phyloP scores from a whole-genome alignment of 1,140 invertebrate genomes.

The Zaprionus ghesquierei region DNA sequence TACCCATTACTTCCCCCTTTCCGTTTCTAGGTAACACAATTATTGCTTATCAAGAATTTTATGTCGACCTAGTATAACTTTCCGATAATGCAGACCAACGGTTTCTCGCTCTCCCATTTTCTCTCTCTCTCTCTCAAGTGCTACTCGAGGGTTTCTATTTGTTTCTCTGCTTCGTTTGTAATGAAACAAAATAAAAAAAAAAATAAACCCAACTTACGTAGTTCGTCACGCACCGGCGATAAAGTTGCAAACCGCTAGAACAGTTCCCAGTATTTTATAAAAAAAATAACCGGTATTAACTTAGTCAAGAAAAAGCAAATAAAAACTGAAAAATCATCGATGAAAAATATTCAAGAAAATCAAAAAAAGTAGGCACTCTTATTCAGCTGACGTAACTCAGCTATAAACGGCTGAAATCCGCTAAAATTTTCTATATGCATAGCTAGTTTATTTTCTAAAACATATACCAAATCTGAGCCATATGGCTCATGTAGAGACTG shows the following conservation, averaged over 20 bases:
- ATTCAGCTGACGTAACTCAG: not conserved
- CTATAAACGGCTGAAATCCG: not conserved
- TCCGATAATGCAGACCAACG: slow-evolving; percentile 9
- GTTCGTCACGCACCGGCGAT: not conserved
- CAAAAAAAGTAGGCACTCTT: not conserved
- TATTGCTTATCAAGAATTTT: slow-evolving; percentile 17
- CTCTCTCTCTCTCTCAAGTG: not conserved
- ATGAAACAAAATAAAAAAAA: not conserved
- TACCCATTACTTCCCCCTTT: not conserved
- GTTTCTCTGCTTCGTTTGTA: slow-evolving; percentile 4
- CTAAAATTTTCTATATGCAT: not conserved
- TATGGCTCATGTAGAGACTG: not conserved
- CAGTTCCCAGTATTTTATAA: not conserved
- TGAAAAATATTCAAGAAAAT: not conserved
- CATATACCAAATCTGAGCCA: not conserved
- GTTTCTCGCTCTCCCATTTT: not conserved
- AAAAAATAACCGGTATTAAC: not conserved
- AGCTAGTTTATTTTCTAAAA: not conserved
- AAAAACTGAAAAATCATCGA: not conserved
- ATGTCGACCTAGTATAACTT: not conserved
- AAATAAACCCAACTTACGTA: not conserved
- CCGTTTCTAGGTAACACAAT: not conserved
- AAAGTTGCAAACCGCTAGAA: not conserved
- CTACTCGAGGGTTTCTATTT: not conserved
- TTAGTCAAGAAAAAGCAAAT: not conserved